A percentile compares a stretch with the other conserved stretches of the same genome.
phyloP scores from a whole-genome alignment of 2,113 vertebrate species.

The Ageneiosus marmoratus region DNA sequence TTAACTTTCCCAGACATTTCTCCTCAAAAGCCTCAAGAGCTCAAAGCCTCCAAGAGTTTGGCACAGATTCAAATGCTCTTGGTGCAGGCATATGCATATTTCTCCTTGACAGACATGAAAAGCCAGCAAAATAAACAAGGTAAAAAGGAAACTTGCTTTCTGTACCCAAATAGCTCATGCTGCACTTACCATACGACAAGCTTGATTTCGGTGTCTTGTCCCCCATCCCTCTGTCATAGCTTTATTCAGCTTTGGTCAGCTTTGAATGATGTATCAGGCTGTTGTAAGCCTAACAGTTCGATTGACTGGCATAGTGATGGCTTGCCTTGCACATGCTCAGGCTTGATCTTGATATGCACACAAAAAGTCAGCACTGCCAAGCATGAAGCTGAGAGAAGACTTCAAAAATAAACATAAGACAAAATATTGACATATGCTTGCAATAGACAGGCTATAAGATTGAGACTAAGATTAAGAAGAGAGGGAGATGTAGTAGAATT shows the following conservation, averaged over 20 bases:
- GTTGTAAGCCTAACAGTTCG: slow-evolving; percentile 60
- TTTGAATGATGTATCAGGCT: slow-evolving; percentile 56
- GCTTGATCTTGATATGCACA: slow-evolving; percentile 63
- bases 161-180: slow-evolving; percentile 56
- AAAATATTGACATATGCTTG: slow-evolving; percentile 53
- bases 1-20: slow-evolving; percentile 55
- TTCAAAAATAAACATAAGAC: slow-evolving; percentile 65
- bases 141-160: slow-evolving; percentile 33
- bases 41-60: slow-evolving; percentile 38
- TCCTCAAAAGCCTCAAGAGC: slow-evolving; percentile 25
- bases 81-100: slow-evolving; percentile 42
- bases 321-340: slow-evolving; percentile 63
- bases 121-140: slow-evolving; percentile 51
- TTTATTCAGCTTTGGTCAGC: slow-evolving; percentile 55
- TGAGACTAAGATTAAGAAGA: not conserved
- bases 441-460: slow-evolving; percentile 12
- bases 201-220: slow-evolving; percentile 17
- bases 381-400: slow-evolving; percentile 43
- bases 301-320: slow-evolving; percentile 58
- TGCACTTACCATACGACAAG: slow-evolving; percentile 9
- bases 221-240: slow-evolving; percentile 43
- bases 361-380: slow-evolving; percentile 54
- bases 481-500: slow-evolving; percentile 30
- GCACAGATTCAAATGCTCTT: slow-evolving; percentile 56
- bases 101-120: slow-evolving; percentile 62